These are phyloP conservation scores for Pogonocherus hispidulus DNA, from an alignment of 2,888 invertebrate species.

Conservation along the genomic window DNA sequence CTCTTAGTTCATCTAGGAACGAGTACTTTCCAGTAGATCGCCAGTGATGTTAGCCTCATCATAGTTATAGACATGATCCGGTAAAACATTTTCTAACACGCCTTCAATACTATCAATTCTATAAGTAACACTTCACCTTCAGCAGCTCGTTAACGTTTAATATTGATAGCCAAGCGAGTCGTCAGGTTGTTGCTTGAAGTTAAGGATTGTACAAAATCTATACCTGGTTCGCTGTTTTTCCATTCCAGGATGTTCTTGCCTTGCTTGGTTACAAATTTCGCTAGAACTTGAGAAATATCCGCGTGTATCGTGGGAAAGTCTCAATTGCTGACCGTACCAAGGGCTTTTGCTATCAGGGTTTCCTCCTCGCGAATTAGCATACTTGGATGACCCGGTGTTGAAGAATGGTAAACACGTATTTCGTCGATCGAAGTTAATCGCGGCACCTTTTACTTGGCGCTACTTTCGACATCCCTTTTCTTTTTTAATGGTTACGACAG, in stretches of 20 bases:
- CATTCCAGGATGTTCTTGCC: slow-evolving; percentile 26
- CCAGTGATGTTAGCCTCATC: slow-evolving; percentile 50
- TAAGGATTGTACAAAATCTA: slow-evolving; percentile 23
- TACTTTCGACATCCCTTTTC: too few relatives aligned
- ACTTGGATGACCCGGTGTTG: slow-evolving; percentile 29
- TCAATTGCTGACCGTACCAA: slow-evolving; percentile 30
- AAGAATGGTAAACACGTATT: too few relatives aligned
- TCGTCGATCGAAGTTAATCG: too few relatives aligned
- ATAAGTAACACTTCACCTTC: slow-evolving; percentile 11
- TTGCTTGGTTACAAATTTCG: slow-evolving; percentile 37
- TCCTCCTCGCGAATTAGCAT: slow-evolving; percentile 35
- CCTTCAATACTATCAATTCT: not conserved
- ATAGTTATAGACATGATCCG: slow-evolving; percentile 39
- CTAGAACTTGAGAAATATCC: slow-evolving; percentile 31
- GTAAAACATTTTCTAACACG: not conserved
- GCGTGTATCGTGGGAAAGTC: slow-evolving; percentile 31
- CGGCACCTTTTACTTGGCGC: too few relatives aligned
- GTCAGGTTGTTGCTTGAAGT: slow-evolving; percentile 30
- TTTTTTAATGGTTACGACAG: too few relatives aligned
- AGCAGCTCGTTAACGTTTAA: slow-evolving; percentile 27
- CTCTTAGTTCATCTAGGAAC: too few relatives aligned
- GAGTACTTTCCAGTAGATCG: too few relatives aligned
- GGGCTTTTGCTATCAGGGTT: slow-evolving; percentile 35
- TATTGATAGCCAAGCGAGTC: slow-evolving; percentile 29
- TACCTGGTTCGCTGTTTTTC: slow-evolving; percentile 36